These are phyloP conservation scores for Candoia aspera DNA, from an alignment of 2,113 vertebrate species.

Conservation along the genomic window DNA sequence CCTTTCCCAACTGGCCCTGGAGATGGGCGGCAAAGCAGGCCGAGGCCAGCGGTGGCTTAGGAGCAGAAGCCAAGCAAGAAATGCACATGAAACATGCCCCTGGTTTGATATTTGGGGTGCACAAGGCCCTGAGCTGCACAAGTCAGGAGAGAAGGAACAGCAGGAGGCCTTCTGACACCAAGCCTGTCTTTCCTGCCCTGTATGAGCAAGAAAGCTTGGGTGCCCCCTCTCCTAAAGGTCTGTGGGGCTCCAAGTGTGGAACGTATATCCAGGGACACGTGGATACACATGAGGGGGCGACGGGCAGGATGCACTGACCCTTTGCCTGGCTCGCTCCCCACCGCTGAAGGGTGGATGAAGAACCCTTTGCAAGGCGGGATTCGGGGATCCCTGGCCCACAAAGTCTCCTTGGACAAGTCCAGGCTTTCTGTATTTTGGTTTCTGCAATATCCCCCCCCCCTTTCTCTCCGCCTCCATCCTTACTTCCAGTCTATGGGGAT, in stretches of 20 bases:
- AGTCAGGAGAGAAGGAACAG: neutral
- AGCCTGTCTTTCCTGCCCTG: too few species aligned
- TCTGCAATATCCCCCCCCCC: neutral
- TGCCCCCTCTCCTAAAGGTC: neutral
- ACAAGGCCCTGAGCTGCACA: neutral
- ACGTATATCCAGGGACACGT: neutral
- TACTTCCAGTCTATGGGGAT: too few species aligned
- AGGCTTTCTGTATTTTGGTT: neutral
- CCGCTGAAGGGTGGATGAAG: too few species aligned
- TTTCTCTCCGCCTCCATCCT: neutral
- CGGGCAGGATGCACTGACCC: too few species aligned
- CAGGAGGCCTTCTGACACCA: too few species aligned
- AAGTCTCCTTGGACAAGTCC: too few species aligned
- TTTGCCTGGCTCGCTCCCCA: neutral
- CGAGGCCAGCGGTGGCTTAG: neutral
- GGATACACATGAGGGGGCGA: neutral
- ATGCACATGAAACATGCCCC: neutral
- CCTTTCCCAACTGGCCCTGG: too few species aligned
- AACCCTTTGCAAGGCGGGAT: neutral
- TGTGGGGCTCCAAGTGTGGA: neutral
- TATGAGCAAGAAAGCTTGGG: neutral
- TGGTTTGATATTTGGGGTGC: neutral
- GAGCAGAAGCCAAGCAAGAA: neutral
- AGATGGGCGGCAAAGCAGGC: too few species aligned
- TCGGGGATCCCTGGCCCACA: too few species aligned